Conservation (phyloP, 2,797 vertebrate species). For the Champsocephalus gunnari region DNA sequence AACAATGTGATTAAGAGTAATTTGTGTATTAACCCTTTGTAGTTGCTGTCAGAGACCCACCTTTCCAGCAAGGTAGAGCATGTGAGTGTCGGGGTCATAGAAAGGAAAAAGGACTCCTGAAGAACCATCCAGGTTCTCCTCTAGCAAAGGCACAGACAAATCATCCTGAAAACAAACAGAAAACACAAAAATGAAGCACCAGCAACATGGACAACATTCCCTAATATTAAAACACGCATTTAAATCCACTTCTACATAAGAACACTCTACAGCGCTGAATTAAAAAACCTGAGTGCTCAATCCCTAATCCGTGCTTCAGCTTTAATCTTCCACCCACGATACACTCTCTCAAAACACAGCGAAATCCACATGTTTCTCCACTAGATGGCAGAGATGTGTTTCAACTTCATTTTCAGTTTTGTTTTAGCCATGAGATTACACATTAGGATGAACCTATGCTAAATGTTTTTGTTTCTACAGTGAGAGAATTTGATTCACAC, state of each 20-base stretch:
- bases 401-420: background rate
- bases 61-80: constrained; percentile 97
- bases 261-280: constrained; percentile 44
- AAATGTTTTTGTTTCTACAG: background rate
- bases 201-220: background rate
- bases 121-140: constrained; percentile 94
- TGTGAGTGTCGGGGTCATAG: constrained; percentile 96
- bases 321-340: constrained; percentile 64
- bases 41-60: constrained; percentile 70
- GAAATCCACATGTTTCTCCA: constrained; percentile 53
- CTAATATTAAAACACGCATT: constrained; percentile 42
- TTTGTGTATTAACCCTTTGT: background rate
- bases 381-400: constrained; percentile 70
- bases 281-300: constrained; percentile 58
- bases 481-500: background rate
- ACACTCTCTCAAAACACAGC: constrained; percentile 28
- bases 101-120: constrained; percentile 96
- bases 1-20: background rate
- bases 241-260: constrained; percentile 51
- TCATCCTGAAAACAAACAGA: constrained; percentile 86
- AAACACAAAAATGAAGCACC: constrained; percentile 9
- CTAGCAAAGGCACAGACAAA: constrained; percentile 89
- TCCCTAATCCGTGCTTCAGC: constrained; percentile 61
- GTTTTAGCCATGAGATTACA: background rate
- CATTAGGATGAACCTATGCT: background rate